Percentiles rank a stretch among this genome's conserved stretches.
Evolutionary conservation across 2,113 vertebrate genomes (phyloP).

Genomic region (Balaeniceps rex): DNA sequence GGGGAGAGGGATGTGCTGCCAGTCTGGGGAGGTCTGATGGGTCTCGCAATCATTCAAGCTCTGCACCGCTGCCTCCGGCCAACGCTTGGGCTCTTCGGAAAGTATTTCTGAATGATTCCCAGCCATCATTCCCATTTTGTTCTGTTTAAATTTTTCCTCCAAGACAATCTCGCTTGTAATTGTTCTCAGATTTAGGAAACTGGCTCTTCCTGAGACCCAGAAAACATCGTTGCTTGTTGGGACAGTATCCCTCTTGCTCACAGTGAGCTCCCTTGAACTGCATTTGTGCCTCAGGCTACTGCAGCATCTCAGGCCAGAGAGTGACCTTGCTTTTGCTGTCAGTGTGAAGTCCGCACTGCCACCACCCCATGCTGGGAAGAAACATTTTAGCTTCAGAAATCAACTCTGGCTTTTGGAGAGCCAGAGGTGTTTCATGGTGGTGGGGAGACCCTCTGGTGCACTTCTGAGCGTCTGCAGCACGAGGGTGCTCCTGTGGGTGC

Average conservation of each 20-base stretch:
- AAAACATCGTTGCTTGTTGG: not conserved
- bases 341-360: not conserved
- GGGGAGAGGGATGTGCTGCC: not conserved
- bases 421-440: fast-evolving
- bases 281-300: not conserved
- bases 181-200: constrained; percentile 63
- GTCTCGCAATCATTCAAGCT: not conserved
- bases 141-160: constrained; percentile 43
- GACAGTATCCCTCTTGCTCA: not conserved
- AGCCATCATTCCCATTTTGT: constrained; percentile 15
- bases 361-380: not conserved
- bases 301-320: not conserved
- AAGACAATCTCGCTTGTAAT: not conserved
- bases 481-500: fast-evolving
- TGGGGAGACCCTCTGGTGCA: not conserved
- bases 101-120: constrained; percentile 45
- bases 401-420: not conserved
- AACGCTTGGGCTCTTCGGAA: not conserved
- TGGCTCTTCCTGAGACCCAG: constrained; percentile 42
- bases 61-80: not conserved
- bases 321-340: not conserved
- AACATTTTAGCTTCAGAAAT: not conserved
- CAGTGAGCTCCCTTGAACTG: not conserved
- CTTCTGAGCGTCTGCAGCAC: fast-evolving
- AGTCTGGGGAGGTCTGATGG: not conserved